These are phyloP conservation scores for Microcebus murinus DNA, from an alignment of 2,113 vertebrate genomes.

Conservation along the genomic window DNA sequence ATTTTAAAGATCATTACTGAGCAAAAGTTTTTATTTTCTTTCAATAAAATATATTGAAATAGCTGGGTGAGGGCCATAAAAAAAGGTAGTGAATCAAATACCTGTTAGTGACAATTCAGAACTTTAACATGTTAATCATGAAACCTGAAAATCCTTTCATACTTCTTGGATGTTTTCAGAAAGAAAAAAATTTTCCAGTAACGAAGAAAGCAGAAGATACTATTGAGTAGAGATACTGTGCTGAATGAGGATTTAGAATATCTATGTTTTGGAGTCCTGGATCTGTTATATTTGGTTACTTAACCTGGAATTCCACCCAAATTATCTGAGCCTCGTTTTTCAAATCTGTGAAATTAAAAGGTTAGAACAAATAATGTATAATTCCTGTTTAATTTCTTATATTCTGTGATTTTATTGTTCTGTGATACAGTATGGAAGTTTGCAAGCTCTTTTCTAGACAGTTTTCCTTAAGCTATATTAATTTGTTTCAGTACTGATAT, in stretches of 20 bases:
- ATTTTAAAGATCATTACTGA: constrained; percentile 53
- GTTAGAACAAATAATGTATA: constrained; percentile 48
- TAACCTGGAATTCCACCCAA: constrained; percentile 10
- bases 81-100: background rate
- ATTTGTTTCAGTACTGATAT: background rate
- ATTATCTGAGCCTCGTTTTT: constrained; percentile 25
- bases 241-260: background rate
- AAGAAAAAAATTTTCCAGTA: background rate
- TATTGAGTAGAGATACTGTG: background rate
- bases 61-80: background rate
- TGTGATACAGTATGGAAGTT: background rate
- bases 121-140: background rate
- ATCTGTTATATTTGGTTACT: background rate
- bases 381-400: background rate
- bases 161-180: background rate
- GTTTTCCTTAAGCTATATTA: background rate
- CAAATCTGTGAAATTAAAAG: constrained; percentile 54
- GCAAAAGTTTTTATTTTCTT: constrained; percentile 8
- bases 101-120: background rate
- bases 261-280: background rate
- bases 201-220: background rate
- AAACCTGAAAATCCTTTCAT: constrained; percentile 22
- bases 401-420: background rate
- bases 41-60: constrained; percentile 40
- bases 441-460: background rate